phyloP scores from a whole-genome alignment of 2,888 invertebrate species.

The Mimas tiliae region DNA sequence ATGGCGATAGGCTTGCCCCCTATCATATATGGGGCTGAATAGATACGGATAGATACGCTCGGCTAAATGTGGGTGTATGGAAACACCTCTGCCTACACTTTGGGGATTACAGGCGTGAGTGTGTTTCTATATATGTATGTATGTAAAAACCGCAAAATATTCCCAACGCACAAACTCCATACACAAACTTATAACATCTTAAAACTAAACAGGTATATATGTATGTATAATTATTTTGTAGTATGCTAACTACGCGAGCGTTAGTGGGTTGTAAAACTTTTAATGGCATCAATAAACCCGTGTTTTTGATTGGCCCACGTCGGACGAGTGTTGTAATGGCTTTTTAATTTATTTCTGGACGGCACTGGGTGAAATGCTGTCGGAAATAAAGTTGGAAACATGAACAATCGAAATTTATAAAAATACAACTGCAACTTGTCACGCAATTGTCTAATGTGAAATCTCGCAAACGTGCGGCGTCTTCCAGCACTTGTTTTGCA shows the following conservation, averaged over 20 bases:
- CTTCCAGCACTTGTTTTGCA: too few species aligned
- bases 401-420: too few species aligned
- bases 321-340: background rate
- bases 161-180: background rate
- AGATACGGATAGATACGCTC: too few species aligned
- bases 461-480: too few species aligned
- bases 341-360: background rate
- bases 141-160: background rate
- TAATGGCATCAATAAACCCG: slow-evolving; percentile 5
- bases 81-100: too few species aligned
- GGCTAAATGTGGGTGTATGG: too few species aligned
- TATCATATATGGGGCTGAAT: too few species aligned
- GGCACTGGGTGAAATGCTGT: background rate
- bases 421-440: too few species aligned
- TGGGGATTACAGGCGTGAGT: too few species aligned
- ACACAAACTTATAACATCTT: background rate
- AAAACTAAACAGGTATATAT: background rate
- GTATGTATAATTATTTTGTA: slow-evolving; percentile 10
- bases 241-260: slow-evolving; percentile 7
- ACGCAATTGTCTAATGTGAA: too few species aligned
- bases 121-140: too few species aligned
- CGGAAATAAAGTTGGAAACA: background rate
- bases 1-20: too few species aligned
- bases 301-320: slow-evolving; percentile 1
- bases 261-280: slow-evolving; percentile 6